phyloP scores from a whole-genome alignment of 2,888 invertebrate genomes.

The Amiota minor region DNA sequence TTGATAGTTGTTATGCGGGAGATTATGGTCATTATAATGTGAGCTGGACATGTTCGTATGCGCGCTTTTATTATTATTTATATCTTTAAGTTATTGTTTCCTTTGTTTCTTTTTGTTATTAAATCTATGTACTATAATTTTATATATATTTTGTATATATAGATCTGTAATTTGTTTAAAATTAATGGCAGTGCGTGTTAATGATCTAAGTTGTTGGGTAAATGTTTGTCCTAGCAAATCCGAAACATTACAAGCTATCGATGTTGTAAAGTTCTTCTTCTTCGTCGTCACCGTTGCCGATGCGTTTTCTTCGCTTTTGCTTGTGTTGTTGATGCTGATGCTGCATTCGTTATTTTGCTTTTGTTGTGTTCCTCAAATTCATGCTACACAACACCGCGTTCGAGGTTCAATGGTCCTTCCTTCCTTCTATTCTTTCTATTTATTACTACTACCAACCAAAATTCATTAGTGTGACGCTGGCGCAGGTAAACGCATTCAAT shows the following conservation, averaged over 20 bases:
- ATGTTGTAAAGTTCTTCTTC: conserved; percentile 5
- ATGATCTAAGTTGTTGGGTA: conserved; percentile 55
- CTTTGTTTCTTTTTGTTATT: conserved; percentile 33
- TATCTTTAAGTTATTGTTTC: conserved; percentile 32
- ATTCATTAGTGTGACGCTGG: not conserved
- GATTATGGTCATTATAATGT: conserved; percentile 49
- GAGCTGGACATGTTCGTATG: conserved; percentile 57
- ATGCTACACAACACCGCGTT: too few relatives aligned
- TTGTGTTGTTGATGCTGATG: conserved; percentile 5
- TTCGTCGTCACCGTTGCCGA: not conserved
- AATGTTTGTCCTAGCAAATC: conserved; percentile 27
- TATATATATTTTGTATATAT: conserved; percentile 30
- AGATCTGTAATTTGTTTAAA: conserved; percentile 38
- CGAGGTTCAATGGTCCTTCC: not conserved
- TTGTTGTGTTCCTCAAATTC: not conserved
- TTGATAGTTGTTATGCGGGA: conserved; percentile 51
- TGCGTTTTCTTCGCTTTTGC: not conserved
- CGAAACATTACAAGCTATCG: conserved; percentile 20
- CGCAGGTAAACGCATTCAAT: not conserved
- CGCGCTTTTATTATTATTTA: not conserved
- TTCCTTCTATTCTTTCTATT: not conserved
- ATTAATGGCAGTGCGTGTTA: conserved; percentile 69
- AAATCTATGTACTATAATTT: conserved; percentile 50
- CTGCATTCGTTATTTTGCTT: conserved; percentile 12
- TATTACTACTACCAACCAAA: not conserved